Evolutionary conservation across 2,888 invertebrate species (phyloP), one percentile per base, ranked within the genome.

Genomic region (Anorthoa munda): DNA sequence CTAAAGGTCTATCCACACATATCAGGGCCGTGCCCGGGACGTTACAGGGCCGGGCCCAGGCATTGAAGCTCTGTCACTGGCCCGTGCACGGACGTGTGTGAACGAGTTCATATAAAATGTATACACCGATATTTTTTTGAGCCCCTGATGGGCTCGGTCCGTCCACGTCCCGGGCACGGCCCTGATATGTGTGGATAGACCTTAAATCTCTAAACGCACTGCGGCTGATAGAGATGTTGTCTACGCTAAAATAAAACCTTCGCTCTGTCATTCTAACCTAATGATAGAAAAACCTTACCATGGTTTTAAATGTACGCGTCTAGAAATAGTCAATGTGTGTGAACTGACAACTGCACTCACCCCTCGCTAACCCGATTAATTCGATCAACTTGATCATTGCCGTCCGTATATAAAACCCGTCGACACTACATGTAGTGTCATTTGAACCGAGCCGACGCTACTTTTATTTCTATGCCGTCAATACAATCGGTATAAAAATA

Each of bases 371-470:
- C 71, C 56, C 77, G 72, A 84, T 82, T 73, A 86, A 80, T 78
- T 79, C 74, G 83, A 88, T 86, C 85, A 85, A 86, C 72, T 83
- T 85, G 82, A 88, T 87, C 66, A 84, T 76, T 79, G 71, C 59
- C 58, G 64, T 68, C 66, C 72, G 78, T 75, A 66, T 72, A 82
- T 80, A 82, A 81, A 77, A 55, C 72, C 46, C 65, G 46, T 69
- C 55, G 48, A 56, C 70, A 73, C 67, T 74, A 66, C 58, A 72
- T 74, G 61, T 64, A 69, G 67, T 72, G 75, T 59, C 48, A 75
- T 64, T 83, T 64, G 39, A 56, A 64, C 80, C 70, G 58, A 50
- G 59, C 56, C 55, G 65, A 55, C 75, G 66, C 53, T 64, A 74
- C 84, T 80, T 84, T 84, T 77, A 87, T 84, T 75, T 83, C 64